Evolutionary conservation across 2,113 vertebrate species (phyloP).

Genomic region (Penelope pileata): DNA sequence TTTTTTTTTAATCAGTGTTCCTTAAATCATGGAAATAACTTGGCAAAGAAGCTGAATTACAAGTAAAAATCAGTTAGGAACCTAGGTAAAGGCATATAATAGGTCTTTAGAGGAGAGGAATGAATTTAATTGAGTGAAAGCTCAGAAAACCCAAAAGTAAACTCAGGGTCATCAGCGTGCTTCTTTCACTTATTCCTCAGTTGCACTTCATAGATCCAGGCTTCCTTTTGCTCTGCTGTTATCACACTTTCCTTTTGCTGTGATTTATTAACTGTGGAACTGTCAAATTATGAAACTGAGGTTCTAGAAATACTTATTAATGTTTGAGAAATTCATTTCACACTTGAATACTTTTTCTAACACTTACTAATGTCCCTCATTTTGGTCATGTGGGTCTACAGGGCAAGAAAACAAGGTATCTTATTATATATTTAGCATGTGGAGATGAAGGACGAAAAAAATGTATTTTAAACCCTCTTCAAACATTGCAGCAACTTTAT

Average conservation of each 20-base stretch:
- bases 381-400: constrained; percentile 59
- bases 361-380: constrained; percentile 71
- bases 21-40: constrained; percentile 71
- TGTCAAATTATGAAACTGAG: constrained; percentile 64
- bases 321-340: constrained; percentile 74
- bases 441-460: constrained; percentile 16
- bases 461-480: constrained; percentile 11
- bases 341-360: constrained; percentile 75
- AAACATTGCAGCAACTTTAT: not conserved
- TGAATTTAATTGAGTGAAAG: constrained; percentile 59
- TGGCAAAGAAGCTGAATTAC: constrained; percentile 62
- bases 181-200: constrained; percentile 61
- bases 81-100: constrained; percentile 51
- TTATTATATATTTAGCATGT: constrained; percentile 60
- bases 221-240: constrained; percentile 61
- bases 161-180: constrained; percentile 34
- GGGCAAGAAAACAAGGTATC: constrained; percentile 69
- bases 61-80: constrained; percentile 62
- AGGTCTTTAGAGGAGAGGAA: constrained; percentile 55
- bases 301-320: constrained; percentile 64
- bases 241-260: constrained; percentile 51
- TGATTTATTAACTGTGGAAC: constrained; percentile 78
- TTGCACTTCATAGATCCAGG: constrained; percentile 59
- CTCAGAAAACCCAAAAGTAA: constrained; percentile 52
- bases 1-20: constrained; percentile 35